Evolutionary conservation across 2,888 invertebrate genomes (phyloP).

Genomic region (Platynereis dumerilii): DNA sequence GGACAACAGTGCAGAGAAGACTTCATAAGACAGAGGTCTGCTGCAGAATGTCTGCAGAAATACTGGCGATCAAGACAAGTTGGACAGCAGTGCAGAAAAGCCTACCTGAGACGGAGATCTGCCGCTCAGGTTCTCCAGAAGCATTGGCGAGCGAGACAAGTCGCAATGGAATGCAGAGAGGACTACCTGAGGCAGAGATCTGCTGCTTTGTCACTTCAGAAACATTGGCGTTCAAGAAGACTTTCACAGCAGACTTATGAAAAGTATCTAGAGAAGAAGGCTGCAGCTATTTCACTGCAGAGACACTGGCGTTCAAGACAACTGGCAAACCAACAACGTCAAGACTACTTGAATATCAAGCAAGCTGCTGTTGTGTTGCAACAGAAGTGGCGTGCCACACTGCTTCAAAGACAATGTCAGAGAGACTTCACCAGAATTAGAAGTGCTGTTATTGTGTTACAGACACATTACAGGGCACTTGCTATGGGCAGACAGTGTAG

Average conservation of each 20-base stretch:
- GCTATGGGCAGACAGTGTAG: conserved; percentile 14
- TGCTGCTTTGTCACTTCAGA: conserved; percentile 37
- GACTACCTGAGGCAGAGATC: conserved; percentile 1
- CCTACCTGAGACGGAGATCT: not conserved
- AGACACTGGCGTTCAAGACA: conserved; percentile 8
- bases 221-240: conserved; percentile 26
- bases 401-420: conserved; percentile 17
- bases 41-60: not conserved
- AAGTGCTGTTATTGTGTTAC: conserved; percentile 33
- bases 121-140: conserved; percentile 38
- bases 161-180: conserved; percentile 19
- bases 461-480: conserved; percentile 32
- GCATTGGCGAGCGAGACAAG: conserved; percentile 21
- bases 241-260: conserved; percentile 17
- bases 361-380: conserved; percentile 27
- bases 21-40: not conserved
- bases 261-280: conserved; percentile 15
- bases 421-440: not conserved
- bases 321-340: conserved; percentile 16
- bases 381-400: conserved; percentile 21
- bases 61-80: not conserved
- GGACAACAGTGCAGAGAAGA: conserved; percentile 5
- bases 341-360: conserved; percentile 15
- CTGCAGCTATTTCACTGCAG: conserved; percentile 29
- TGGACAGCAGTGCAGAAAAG: too few relatives aligned